Base-by-base conservation (phyloP, 2,888 invertebrate genomes). In the Ephialtes manifestator region DNA sequence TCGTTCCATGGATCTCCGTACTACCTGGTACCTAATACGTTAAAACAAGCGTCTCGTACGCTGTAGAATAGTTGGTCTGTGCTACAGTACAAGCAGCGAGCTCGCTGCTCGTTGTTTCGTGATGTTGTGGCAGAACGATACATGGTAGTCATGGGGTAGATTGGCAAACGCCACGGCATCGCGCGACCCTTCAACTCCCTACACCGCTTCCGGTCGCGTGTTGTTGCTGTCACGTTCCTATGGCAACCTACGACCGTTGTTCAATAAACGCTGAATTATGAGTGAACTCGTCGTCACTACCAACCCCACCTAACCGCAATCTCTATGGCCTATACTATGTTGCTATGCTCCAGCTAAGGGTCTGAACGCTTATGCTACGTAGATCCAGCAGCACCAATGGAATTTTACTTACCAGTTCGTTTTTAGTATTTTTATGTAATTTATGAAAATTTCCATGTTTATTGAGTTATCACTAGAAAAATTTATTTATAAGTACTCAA, bases 251-350 rank as follows among this genome's bases (percentile, higher is more conserved):
- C 78, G 74, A 81, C 85, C 87, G 89, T 90, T 92, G 92, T 91
- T 92, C 92, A 89, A 92, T 92, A 92, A 90, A 87, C 87, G 88
- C 80, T 90, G 89, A 92, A 92, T 92, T 91, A 92, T 91, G 89
- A 91, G 90, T 89, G 87, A 89, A 81, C 82, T 76, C 75, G 67
- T 85, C 68, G 24, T 20, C 65, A 39, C 18, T 20, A 65, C 20
- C n/a, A 5, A 20, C 18, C n/a, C 35, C 65, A 20, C 5, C 60
- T n/a, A 20, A 28, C 3, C 24, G 58, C 28, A 58, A 55, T 55
- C 20, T 55, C 24, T 20, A 55, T 55, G 11, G 24, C 55, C 55
- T 11, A 20, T n/a, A 15, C 18, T 5, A 18, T 51, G n/a, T 18
- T 51, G 51, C 4, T n/a, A 7, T n/a, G 18, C 51, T 18, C 51